Percentiles rank a stretch among this genome's conserved stretches.
phyloP scores from a whole-genome alignment of 2,797 vertebrate genomes.

The Neosalanx taihuensis region DNA sequence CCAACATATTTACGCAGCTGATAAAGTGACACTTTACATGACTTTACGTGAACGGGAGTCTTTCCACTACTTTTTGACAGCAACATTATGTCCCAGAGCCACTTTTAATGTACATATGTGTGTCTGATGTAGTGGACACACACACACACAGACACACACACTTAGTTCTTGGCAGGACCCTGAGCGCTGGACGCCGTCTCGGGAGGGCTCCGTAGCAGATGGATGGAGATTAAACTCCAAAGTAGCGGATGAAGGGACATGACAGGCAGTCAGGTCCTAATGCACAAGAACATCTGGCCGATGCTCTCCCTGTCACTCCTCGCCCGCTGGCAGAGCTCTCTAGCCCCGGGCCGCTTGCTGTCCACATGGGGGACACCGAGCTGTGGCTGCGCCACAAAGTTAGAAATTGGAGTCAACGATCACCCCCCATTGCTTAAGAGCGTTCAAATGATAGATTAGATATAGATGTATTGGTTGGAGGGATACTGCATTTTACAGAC shows the following conservation, averaged over 20 bases:
- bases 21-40: not conserved
- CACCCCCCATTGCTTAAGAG: not conserved
- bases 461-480: not conserved
- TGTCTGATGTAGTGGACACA: not conserved
- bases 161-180: not conserved
- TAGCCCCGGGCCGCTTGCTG: conserved; percentile 56
- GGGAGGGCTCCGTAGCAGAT: conserved; percentile 68
- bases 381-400: conserved; percentile 10
- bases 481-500: not conserved
- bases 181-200: conserved; percentile 13
- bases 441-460: not conserved
- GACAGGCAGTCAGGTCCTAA: conserved; percentile 72
- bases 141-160: not conserved
- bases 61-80: not conserved
- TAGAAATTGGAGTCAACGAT: not conserved
- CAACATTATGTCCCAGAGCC: not conserved
- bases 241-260: conserved; percentile 67
- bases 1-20: not conserved
- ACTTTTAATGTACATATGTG: not conserved
- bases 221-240: conserved; percentile 69
- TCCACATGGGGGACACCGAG: conserved; percentile 33
- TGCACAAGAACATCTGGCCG: conserved; percentile 78
- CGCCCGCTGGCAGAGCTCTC: conserved; percentile 47
- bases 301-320: conserved; percentile 58
- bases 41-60: not conserved